Evolutionary conservation across 2,888 invertebrate species (phyloP), one percentile per base, ranked within the genome.

Genomic region (Torymus texanus): DNA sequence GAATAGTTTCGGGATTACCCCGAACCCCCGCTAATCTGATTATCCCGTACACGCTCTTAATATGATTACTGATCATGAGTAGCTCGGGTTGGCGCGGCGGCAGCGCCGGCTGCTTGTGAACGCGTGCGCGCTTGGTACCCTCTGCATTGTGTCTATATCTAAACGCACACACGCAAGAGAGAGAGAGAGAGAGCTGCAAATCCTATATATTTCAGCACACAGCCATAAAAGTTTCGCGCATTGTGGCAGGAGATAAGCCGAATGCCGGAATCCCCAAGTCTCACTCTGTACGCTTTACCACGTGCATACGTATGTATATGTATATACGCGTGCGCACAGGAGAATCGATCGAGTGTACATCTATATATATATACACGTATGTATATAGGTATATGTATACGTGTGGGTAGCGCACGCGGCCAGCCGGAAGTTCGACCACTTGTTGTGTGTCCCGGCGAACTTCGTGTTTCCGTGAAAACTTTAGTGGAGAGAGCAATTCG

Each of bases 31-130:
- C 89, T 90, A 90, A 90, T 89, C 90, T 89, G 90, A 90, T 90
- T 90, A 90, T 86, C 85, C 87, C 86, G 88, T 89, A 89, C 90
- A 89, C 89, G 88, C 89, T 89, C 89, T 90, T 90, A 90, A 90
- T 90, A 89, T 90, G 89, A 90, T 90, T 90, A 90, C 90, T 88
- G 89, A 90, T 90, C 88, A 89, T 89, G 88, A 90, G 89, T 87
- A 87, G 86, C 87, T 87, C 85, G n/a, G 41, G 41, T 8, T 41
- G 41, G 41, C 8, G 41, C 8, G 5, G 41, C 41, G 8, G 21
- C 21, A 21, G 21, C 21, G 21, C 21, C 21, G 1, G 41, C 41
- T 41, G 41, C 8, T 41, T 41, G 41, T 41, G 41, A 41, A 41
- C 41, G 41, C 4, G 29, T 85, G 85, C 84, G 86, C 87, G 86